Evolutionary conservation across 2,888 invertebrate genomes (phyloP).

Genomic region (Gerris lacustris): DNA sequence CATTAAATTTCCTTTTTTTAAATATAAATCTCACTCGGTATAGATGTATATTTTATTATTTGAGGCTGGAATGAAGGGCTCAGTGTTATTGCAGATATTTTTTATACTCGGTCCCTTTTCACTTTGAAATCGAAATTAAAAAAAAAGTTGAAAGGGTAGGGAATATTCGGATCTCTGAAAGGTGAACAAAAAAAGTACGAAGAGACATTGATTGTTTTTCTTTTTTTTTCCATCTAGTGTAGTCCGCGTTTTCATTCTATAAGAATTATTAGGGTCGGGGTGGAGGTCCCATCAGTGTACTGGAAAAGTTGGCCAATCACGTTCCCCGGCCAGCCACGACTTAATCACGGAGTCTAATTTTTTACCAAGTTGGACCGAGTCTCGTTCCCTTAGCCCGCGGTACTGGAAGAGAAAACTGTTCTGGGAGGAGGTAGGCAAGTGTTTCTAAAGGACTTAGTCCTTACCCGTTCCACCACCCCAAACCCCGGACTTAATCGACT

Average conservation of each 20-base stretch:
- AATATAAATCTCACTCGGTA: no score
- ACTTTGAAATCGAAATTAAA: not conserved
- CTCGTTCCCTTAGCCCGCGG: no score
- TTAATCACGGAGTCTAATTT: constrained; percentile 3
- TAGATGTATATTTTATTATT: no score
- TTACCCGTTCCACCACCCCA: not conserved
- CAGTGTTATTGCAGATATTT: no score
- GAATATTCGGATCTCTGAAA: not conserved
- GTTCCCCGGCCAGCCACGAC: not conserved
- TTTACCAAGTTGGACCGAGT: not conserved
- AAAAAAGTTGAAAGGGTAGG: not conserved
- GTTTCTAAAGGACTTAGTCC: not conserved
- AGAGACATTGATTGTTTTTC: not conserved
- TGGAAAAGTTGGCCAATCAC: not conserved
- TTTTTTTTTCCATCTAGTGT: not conserved
- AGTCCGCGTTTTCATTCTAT: not conserved
- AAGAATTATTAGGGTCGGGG: not conserved
- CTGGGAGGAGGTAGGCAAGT: not conserved
- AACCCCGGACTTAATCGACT: not conserved
- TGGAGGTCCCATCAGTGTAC: not conserved
- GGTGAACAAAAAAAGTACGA: not conserved
- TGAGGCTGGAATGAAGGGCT: no score
- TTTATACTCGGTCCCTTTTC: not conserved
- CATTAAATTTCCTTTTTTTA: no score
- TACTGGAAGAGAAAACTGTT: no score